Conservation (phyloP, 2,888 invertebrate genomes). For the Asteroscopus sphinx region DNA sequence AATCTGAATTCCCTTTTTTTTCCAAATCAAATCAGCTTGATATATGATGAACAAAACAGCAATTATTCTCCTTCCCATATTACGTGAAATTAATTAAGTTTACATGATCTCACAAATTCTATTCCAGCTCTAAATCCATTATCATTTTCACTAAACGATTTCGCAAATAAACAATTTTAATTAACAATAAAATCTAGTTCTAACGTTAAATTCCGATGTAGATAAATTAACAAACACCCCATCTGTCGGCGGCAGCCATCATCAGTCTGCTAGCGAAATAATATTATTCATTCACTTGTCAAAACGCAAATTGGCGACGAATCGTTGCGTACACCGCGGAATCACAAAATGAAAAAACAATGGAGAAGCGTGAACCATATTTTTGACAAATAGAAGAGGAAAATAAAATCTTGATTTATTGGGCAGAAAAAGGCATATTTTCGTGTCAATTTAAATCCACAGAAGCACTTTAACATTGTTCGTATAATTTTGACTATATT, state of each 20-base stretch:
- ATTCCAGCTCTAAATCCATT: conserved; percentile 23
- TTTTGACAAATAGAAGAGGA: conserved; percentile 28
- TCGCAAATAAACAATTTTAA: conserved; percentile 50
- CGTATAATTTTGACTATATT: conserved; percentile 46
- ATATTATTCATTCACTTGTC: conserved; percentile 85
- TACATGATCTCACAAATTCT: conserved; percentile 18
- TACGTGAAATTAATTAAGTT: conserved; percentile 20
- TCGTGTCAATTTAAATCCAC: not conserved
- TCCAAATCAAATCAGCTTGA: not conserved
- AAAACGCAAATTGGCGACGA: conserved; percentile 80
- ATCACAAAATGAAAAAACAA: conserved; percentile 57
- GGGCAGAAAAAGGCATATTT: not conserved
- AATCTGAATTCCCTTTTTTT: not conserved
- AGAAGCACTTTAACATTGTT: not conserved
- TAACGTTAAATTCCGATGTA: conserved; percentile 54
- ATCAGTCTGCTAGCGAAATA: conserved; percentile 69
- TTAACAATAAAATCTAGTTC: conserved; percentile 45
- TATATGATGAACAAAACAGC: not conserved
- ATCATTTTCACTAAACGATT: conserved; percentile 40
- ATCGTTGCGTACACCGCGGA: conserved; percentile 64
- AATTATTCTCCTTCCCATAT: conserved; percentile 5
- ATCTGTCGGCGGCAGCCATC: conserved; percentile 71
- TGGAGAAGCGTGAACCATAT: conserved; percentile 37
- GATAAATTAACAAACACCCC: conserved; percentile 68
- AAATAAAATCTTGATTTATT: conserved; percentile 21